Base-by-base conservation (phyloP, 1,140 invertebrate species). In the Euglossa dilemma region DNA sequence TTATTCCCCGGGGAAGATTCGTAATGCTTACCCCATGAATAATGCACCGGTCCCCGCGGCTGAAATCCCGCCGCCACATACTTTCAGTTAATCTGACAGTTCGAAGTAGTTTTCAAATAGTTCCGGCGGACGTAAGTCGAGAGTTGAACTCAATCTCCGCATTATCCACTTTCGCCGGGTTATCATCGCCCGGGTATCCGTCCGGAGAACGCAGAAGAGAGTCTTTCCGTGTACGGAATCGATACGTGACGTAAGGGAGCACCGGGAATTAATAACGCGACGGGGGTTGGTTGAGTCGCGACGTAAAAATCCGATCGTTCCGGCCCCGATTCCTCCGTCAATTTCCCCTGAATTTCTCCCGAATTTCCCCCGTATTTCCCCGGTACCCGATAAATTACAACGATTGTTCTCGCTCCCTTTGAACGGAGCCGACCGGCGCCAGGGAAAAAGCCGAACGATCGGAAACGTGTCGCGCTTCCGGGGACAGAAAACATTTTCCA, bases 71-170 rank as follows among this genome's bases (percentile, higher is more conserved):
- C 79, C 69, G 80, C 84, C 87, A 88, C 86, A 88, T 89, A 89
- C 87, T 89, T 89, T 89, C 76, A 78, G 87, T 86, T 88, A 87
- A 89, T 87, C 87, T 79, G 87, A 89, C 87, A 89, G 86, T 86
- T 84, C 80, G 78, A 85, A 89, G 87, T 89, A 89, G 87, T 89
- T 89, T 89, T 89, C 86, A 89, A 88, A 89, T 89, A 89, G 87
- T 89, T 89, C 77, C 77, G 66, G 75, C 86, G 84, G 80, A 89
- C 87, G 86, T 89, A 88, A 89, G 84, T 88, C 86, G 85, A 74
- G 85, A 74, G 80, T 82, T 76, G 72, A 73, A 85, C 86, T 80
- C 87, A 85, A 88, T 89, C 87, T 88, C 72, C 73, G 87, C 87
- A 88, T 89, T 89, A 88, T 83, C 87, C 86, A 71, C 77, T 85